Base-by-base conservation (phyloP, 2,888 invertebrate species). In the Andrena camellia region DNA sequence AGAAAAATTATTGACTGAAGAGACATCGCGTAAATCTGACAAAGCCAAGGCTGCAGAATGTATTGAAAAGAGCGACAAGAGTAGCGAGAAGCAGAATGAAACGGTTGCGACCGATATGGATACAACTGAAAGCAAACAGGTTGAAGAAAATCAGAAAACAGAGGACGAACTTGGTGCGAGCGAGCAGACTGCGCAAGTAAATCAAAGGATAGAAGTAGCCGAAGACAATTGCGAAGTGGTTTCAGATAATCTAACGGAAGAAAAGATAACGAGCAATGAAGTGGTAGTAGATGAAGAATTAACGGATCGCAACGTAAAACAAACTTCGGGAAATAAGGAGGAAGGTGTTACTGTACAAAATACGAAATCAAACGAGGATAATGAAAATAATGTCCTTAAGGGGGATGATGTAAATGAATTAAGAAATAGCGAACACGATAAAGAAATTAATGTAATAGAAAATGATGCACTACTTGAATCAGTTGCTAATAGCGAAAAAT, bases 1-100 rank as follows among this genome's bases (percentile, higher is more conserved):
- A 48, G 74, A 73, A 70, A 83, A 83, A 77, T 81, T 74, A 60
- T 72, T 68, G 23, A 54, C 13, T 5, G 5, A 35, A 31, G 8
- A 23, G 8, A n/a, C 4, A 33, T 33, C 42, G 35, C 23, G 8
- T 68, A 57, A 67, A 23, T 33, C 59, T 33, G 29, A 62, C 50
- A 64, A 70, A 42, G 10, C 48, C 31, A 33, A 70, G 57, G 33
- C 60, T 13, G 10, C 60, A 57, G 50, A 72, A 31, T 48, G 35
- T 52, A 71, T 48, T n/a, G 50, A 73, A 60, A 10, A 4, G n/a
- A 13, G 7, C 10, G 42, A 70, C 78, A 60, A 75, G 62, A 70
- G 35, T 78, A 78, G 75, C 68, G 57, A 76, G 52, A 64, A 81
- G 35, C 17, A 57, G 23, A 29, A 63, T 62, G 62, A 31, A 70